Percentiles rank a stretch among this genome's conserved stretches.
Conservation (phyloP, 2,888 invertebrate species). For the Dolichomitus sp. region DNA sequence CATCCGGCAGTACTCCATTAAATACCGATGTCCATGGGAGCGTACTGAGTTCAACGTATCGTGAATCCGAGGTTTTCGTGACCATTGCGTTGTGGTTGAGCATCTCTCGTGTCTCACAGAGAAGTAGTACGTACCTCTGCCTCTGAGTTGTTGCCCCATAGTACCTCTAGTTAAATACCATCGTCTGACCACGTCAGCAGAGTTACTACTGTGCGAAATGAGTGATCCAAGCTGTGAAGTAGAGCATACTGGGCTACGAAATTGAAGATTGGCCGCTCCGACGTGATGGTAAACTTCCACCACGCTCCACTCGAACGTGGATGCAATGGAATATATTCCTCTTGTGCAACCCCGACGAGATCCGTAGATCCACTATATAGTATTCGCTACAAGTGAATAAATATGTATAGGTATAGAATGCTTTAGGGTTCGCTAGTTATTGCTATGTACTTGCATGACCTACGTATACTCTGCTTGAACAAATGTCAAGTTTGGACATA, state of each 20-base stretch:
- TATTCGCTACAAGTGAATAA: neutral
- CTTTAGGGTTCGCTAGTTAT: neutral
- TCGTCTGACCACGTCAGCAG: constrained; percentile 47
- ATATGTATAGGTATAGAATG: neutral
- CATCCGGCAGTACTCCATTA: constrained; percentile 2
- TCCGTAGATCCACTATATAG: constrained; percentile 4
- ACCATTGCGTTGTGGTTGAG: constrained; percentile 39
- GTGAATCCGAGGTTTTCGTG: constrained; percentile 30
- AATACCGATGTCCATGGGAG: constrained; percentile 40
- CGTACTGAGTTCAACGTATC: constrained; percentile 24
- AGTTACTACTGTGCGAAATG: constrained; percentile 27
- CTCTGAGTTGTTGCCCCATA: constrained; percentile 40
- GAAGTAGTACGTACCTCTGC: constrained; percentile 13
- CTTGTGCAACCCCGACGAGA: constrained; percentile 8
- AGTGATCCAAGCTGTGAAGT: constrained; percentile 50
- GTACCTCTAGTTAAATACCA: constrained; percentile 53
- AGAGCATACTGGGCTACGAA: constrained; percentile 47
- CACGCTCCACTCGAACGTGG: neutral
- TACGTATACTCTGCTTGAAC: constrained; percentile 22
- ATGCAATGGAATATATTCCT: constrained; percentile 24
- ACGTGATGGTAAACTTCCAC: constrained; percentile 45
- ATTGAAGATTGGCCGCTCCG: constrained; percentile 27
- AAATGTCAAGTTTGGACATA: constrained; percentile 8
- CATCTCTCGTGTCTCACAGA: constrained; percentile 37
- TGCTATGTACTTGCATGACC: neutral